Conservation (phyloP, 2,888 invertebrate genomes). For the Acronicta aceris region DNA sequence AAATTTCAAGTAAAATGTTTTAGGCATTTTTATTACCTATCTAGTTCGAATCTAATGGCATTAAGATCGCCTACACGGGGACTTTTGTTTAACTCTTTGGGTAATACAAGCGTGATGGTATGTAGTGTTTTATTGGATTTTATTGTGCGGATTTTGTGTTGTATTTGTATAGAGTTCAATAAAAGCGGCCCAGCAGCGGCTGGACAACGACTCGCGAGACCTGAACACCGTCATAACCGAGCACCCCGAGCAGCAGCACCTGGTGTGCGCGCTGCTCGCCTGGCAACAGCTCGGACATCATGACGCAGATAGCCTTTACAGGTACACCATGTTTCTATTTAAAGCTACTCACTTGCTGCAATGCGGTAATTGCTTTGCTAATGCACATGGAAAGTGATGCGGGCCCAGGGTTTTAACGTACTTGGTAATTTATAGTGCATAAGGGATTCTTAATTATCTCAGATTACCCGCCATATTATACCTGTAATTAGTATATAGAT, state of each 20-base stretch:
- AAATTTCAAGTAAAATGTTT: neutral
- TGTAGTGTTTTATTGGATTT: neutral
- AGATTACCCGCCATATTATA: constrained; percentile 5
- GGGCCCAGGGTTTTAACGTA: constrained; percentile 48
- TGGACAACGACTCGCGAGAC: constrained; percentile 62
- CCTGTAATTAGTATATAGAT: constrained; percentile 5
- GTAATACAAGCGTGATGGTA: too few species aligned
- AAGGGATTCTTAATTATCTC: constrained; percentile 15
- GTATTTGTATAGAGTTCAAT: constrained; percentile 62
- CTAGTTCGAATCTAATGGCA: too few species aligned
- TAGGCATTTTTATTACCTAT: neutral
- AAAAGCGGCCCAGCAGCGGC: constrained; percentile 58
- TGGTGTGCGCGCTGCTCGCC: constrained; percentile 80
- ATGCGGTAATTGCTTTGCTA: constrained; percentile 12
- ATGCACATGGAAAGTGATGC: constrained; percentile 55
- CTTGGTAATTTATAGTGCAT: constrained; percentile 44
- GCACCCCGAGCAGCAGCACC: constrained; percentile 69
- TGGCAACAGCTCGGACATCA: constrained; percentile 82
- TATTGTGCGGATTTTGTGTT: neutral
- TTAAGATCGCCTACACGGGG: too few species aligned
- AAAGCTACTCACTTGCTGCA: constrained; percentile 2
- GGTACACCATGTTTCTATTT: constrained; percentile 60
- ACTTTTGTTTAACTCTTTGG: too few species aligned
- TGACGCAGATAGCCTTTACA: constrained; percentile 71
- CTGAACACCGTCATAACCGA: constrained; percentile 56